Percentiles rank a stretch among this genome's conserved stretches.
phyloP scores from a whole-genome alignment of 2,797 vertebrate genomes.

The Allobates femoralis region DNA sequence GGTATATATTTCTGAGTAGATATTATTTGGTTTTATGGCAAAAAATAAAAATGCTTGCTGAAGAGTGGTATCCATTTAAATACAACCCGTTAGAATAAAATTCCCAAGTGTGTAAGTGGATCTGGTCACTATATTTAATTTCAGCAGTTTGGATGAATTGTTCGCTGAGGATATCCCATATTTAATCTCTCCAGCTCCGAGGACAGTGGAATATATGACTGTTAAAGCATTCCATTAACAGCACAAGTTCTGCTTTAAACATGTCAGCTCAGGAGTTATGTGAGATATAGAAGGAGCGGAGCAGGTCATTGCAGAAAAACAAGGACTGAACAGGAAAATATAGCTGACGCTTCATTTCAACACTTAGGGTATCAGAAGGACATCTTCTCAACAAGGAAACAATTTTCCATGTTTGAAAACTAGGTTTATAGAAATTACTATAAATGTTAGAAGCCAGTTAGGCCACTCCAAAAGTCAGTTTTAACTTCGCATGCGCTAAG shows the following conservation, averaged over 20 bases:
- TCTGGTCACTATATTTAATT: slow-evolving; percentile 51
- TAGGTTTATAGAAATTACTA: neutral
- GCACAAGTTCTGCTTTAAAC: slow-evolving; percentile 63
- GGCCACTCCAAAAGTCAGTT: neutral
- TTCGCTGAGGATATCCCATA: slow-evolving; percentile 52
- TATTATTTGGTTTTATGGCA: neutral
- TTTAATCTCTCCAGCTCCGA: slow-evolving; percentile 56
- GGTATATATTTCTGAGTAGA: slow-evolving; percentile 7
- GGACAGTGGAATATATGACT: slow-evolving; percentile 63
- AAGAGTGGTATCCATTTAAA: slow-evolving; percentile 8
- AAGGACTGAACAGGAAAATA: slow-evolving; percentile 54
- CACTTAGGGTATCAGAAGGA: slow-evolving; percentile 48
- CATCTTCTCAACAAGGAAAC: slow-evolving; percentile 35
- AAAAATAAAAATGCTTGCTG: slow-evolving; percentile 12
- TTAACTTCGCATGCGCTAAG: neutral
- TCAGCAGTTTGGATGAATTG: slow-evolving; percentile 54
- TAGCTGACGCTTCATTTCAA: slow-evolving; percentile 5
- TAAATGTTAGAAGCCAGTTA: neutral
- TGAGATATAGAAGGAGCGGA: slow-evolving; percentile 43
- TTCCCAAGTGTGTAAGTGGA: neutral
- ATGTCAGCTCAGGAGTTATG: slow-evolving; percentile 62
- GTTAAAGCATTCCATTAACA: slow-evolving; percentile 62
- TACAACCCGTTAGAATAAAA: slow-evolving; percentile 20
- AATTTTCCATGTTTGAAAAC: neutral
- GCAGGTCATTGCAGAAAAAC: slow-evolving; percentile 54